phyloP scores from a whole-genome alignment of 92 coral and sea anemone genomes.

The Montipora capitata region DNA sequence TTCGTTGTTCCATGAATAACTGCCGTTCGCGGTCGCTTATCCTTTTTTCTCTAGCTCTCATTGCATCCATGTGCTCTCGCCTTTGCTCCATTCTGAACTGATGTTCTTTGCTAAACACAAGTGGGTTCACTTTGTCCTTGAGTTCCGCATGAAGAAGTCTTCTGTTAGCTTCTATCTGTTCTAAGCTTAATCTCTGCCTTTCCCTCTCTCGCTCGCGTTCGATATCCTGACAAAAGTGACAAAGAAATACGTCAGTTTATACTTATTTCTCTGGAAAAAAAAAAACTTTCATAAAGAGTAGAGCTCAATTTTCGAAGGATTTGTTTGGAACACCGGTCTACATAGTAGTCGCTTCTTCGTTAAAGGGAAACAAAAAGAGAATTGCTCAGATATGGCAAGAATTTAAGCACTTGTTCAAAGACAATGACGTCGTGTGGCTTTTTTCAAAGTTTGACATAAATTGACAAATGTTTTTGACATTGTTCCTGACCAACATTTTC shows the following conservation, averaged over 20 bases:
- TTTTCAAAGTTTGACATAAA: too few relatives aligned
- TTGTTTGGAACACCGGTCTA: too few relatives aligned
- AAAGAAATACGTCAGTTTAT: neutral
- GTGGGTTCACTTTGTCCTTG: constrained; percentile 92
- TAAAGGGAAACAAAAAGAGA: too few relatives aligned
- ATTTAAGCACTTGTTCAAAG: too few relatives aligned
- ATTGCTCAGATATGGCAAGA: too few relatives aligned
- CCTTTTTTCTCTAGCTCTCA: constrained; percentile 89
- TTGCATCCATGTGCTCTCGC: constrained; percentile 84
- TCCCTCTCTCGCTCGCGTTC: constrained; percentile 92
- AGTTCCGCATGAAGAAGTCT: constrained; percentile 91
- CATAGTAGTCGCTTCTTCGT: too few relatives aligned
- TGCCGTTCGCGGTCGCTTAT: constrained; percentile 81
- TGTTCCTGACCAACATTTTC: too few relatives aligned
- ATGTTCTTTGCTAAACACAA: constrained; percentile 85
- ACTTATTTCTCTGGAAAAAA: neutral
- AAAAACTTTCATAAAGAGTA: too few relatives aligned
- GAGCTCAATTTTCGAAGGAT: too few relatives aligned
- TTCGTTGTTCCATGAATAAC: constrained; percentile 76
- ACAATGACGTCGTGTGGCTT: too few relatives aligned
- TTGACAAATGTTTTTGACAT: too few relatives aligned
- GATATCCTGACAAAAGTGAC: constrained; percentile 72
- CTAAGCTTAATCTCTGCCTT: constrained; percentile 89
- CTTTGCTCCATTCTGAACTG: constrained; percentile 81
- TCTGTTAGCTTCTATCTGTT: constrained; percentile 92